Conservation (phyloP, 2,797 vertebrate species). For the Helostoma temminkii region DNA sequence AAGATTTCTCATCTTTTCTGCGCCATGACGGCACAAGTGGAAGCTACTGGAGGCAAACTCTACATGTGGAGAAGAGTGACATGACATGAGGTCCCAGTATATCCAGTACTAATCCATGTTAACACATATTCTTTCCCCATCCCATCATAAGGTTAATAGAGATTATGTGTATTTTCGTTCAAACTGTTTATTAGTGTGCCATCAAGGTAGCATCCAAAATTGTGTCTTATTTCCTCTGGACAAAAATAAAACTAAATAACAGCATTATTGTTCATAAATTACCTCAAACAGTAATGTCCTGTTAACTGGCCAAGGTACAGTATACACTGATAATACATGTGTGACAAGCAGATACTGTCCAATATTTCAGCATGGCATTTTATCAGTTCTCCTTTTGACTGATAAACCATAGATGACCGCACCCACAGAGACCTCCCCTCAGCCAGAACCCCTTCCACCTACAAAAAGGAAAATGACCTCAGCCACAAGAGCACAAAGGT, state of each 20-base stretch:
- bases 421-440: neutral
- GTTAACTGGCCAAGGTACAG: too few species aligned
- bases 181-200: too few species aligned
- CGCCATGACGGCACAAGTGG: constrained; percentile 3
- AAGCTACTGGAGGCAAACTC: constrained; percentile 9
- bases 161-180: too few species aligned
- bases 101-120: too few species aligned
- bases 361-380: neutral
- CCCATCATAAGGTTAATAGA: too few species aligned
- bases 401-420: constrained; percentile 13
- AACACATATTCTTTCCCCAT: too few species aligned
- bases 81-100: constrained; percentile 10
- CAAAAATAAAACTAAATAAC: too few species aligned
- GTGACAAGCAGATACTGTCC: neutral
- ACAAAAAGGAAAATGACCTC: neutral
- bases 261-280: too few species aligned
- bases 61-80: constrained; percentile 25
- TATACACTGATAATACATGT: neutral
- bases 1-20: constrained; percentile 33
- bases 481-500: neutral
- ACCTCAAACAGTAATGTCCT: neutral
- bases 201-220: too few species aligned
- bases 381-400: neutral
- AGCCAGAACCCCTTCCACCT: neutral
- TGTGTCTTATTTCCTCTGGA: too few species aligned